Conservation (phyloP, 2,113 vertebrate genomes). For the Taurulus bubalis region DNA sequence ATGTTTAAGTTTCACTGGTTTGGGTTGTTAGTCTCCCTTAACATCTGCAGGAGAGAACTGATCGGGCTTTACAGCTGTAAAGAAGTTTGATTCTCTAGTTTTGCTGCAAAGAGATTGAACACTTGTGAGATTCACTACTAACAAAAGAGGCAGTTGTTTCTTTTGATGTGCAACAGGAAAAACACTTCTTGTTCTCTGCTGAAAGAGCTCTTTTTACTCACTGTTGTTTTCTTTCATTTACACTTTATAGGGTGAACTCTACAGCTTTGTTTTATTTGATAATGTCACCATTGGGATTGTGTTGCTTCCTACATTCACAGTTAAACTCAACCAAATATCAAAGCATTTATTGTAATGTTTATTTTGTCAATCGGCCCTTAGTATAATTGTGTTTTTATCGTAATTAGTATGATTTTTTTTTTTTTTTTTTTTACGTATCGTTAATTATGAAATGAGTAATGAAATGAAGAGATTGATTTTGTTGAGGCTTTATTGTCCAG, state of each 20-base stretch:
- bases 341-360: slow-evolving; percentile 2
- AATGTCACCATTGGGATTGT: neutral
- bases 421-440: slow-evolving; percentile 14
- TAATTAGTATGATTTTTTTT: slow-evolving; percentile 9
- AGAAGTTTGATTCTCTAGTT: neutral
- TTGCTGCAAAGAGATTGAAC: slow-evolving; percentile 27
- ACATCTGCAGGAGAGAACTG: neutral
- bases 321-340: slow-evolving; percentile 34
- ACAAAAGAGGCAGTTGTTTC: slow-evolving; percentile 8
- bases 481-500: neutral
- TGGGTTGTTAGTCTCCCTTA: slow-evolving; percentile 1
- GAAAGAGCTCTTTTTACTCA: neutral
- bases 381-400: slow-evolving; percentile 11
- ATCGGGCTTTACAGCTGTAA: neutral
- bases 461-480: slow-evolving; percentile 11
- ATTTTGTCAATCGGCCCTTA: slow-evolving; percentile 24
- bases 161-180: slow-evolving; percentile 13
- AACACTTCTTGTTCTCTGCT: slow-evolving; percentile 4
- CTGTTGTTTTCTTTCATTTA: neutral
- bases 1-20: slow-evolving; percentile 36
- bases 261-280: neutral
- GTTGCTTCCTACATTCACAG: slow-evolving; percentile 3
- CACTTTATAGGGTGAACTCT: slow-evolving; percentile 12
- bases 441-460: slow-evolving; percentile 14
- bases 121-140: slow-evolving; percentile 17